These are phyloP conservation scores for Notiomystis cincta DNA, from an alignment of 2,113 vertebrate genomes.

Conservation along the genomic window DNA sequence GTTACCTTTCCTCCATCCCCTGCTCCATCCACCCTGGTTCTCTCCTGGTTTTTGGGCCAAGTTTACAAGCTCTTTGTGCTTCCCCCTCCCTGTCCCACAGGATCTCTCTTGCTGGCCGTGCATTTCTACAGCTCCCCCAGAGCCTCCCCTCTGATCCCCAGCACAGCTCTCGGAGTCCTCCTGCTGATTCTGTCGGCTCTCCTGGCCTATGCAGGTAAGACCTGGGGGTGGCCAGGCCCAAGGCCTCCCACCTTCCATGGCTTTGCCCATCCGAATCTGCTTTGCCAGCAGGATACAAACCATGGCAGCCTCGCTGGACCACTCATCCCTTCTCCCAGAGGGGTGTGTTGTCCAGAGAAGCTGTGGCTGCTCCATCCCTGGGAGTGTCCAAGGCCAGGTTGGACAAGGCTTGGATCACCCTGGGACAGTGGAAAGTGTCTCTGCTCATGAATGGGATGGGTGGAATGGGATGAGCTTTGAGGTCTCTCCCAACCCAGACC, in stretches of 20 bases:
- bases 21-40: background rate
- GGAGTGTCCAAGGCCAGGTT: fast-evolving
- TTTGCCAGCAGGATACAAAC: background rate
- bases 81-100: constrained; percentile 34
- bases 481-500: background rate
- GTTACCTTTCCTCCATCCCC: background rate
- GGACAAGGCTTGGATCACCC: background rate
- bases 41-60: background rate
- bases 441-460: background rate
- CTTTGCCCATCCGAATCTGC: background rate
- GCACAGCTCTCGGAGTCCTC: constrained; percentile 78
- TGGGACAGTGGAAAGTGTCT: background rate
- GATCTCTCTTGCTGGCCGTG: constrained; percentile 79
- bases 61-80: background rate
- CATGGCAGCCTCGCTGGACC: background rate
- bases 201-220: constrained; percentile 80
- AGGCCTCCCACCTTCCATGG: background rate
- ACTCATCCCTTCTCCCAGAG: background rate
- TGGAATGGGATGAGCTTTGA: background rate
- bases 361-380: background rate
- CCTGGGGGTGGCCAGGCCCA: background rate
- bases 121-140: constrained; percentile 72
- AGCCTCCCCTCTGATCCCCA: constrained; percentile 65
- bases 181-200: constrained; percentile 75
- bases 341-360: background rate